Evolutionary conservation across 2,797 vertebrate genomes (phyloP), one percentile per base, ranked within the genome.

Genomic region (Geotrypetes seraphini): DNA sequence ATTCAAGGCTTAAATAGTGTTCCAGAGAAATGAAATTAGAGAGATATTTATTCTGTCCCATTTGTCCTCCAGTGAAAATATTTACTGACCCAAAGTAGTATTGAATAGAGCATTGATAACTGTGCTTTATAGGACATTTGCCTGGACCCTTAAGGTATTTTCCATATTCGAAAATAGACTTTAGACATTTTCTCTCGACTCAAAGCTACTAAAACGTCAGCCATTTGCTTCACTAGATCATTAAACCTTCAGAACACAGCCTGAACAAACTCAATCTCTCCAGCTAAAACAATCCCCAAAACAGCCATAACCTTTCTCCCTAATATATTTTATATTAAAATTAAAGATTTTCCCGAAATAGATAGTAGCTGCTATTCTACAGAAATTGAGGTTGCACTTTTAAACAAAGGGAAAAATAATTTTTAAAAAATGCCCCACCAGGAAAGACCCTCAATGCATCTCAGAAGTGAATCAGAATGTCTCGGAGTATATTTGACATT

Each of bases 21-120:
- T n/a, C n/a, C n/a, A n/a, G 31, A 26, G 26, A 43, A 47, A 39
- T 39, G 10, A 17, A 22, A 28, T 17, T n/a, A 30, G 22, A 33
- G 14, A 28, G 10, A 31, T 43, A 46, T 47, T 47, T 47, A 39
- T 47, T 34, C 43, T 33, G 36, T 47, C 34, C 39, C 30, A 39
- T 33, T 32, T 31, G 8, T 47, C 31, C 33, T 39, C 22, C 31
- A 39, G 34, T 33, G 28, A 17, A 36, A 47, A 47, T 47, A 25
- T 39, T 39, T 47, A 26, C 26, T 34, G n/a, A 18, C 36, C 36
- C 36, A 39, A 31, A 35, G 38, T 27, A 26, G 30, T 28, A 33
- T 43, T 27, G 39, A 34, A 47, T 43, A 47, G 34, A 39, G 33
- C 30, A 31, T 22, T 27, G 27, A 26, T 35, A n/a, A 39, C 36